Percentiles rank a stretch among this genome's conserved stretches.
These are phyloP conservation scores for Apotomis capreana DNA, from an alignment of 2,888 invertebrate species.

Conservation along the genomic window DNA sequence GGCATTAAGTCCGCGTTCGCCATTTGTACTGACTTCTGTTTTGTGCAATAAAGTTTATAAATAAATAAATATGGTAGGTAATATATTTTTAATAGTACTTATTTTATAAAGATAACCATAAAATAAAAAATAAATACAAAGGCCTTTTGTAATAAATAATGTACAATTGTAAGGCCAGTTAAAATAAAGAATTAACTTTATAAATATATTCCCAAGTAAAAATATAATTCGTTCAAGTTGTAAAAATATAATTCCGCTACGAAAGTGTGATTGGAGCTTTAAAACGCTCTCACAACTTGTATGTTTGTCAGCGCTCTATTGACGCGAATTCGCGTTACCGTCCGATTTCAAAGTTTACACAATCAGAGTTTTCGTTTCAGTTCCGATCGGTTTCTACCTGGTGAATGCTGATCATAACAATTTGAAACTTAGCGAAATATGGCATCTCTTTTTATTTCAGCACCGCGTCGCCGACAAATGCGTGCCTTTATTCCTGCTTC, in stretches of 20 bases:
- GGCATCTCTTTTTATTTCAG: constrained; percentile 68
- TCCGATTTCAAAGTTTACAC: constrained; percentile 63
- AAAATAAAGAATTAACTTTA: background rate
- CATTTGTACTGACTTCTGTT: too few species aligned
- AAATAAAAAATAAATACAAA: too few species aligned
- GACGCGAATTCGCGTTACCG: constrained; percentile 47
- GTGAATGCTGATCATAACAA: constrained; percentile 71
- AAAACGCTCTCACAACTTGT: constrained; percentile 44
- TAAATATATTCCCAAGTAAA: background rate
- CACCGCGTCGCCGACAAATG: constrained; percentile 49
- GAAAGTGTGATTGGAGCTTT: constrained; percentile 30
- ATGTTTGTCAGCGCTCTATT: constrained; percentile 56
- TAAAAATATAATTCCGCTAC: too few species aligned
- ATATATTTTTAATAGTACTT: too few species aligned
- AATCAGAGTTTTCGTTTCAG: constrained; percentile 57
- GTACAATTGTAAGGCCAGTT: too few species aligned
- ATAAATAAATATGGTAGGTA: too few species aligned
- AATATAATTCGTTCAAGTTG: background rate
- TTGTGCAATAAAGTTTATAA: too few species aligned
- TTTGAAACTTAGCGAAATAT: constrained; percentile 67
- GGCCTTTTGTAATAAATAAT: too few species aligned
- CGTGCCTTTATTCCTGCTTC: constrained; percentile 61
- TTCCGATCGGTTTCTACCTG: constrained; percentile 56
- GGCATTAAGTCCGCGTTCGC: too few species aligned
- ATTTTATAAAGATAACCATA: too few species aligned